Conservation (phyloP, 37 sponge, comb jelly and placozoan genomes). For the Ephydatia muelleri region DNA sequence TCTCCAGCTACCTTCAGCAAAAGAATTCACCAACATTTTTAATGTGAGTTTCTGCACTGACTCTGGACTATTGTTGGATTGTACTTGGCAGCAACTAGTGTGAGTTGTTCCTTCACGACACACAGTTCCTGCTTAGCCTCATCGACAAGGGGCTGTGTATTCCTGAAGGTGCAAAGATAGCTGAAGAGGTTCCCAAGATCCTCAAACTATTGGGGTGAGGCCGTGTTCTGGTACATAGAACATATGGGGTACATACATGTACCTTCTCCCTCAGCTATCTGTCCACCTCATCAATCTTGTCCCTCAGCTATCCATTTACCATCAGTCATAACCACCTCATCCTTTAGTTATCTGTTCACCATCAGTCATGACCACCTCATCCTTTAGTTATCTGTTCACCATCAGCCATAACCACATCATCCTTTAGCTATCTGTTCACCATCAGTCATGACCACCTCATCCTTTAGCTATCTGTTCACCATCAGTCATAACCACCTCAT, state of each 20-base stretch:
- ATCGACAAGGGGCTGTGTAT: conserved; percentile 30
- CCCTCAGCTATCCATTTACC: background rate
- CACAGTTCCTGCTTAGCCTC: conserved; percentile 54
- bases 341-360: conserved; percentile 71
- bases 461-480: conserved; percentile 69
- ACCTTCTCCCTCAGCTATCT: background rate
- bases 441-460: conserved; percentile 66
- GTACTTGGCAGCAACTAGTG: no score
- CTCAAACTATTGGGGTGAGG: conserved; percentile 43
- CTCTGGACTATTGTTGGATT: background rate
- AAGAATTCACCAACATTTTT: conserved; percentile 64
- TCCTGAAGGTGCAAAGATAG: conserved; percentile 64
- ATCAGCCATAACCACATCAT: conserved; percentile 67
- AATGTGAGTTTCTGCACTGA: conserved; percentile 36
- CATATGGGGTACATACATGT: background rate
- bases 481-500: conserved; percentile 67
- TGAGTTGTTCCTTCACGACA: no score
- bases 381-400: conserved; percentile 69
- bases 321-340: no score
- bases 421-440: conserved; percentile 69
- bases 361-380: conserved; percentile 66
- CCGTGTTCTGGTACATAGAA: background rate
- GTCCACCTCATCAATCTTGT: background rate
- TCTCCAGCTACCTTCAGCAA: conserved; percentile 61
- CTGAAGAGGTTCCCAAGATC: conserved; percentile 63